phyloP scores from a whole-genome alignment of 2,113 vertebrate species.

The Hippocampus comes region DNA sequence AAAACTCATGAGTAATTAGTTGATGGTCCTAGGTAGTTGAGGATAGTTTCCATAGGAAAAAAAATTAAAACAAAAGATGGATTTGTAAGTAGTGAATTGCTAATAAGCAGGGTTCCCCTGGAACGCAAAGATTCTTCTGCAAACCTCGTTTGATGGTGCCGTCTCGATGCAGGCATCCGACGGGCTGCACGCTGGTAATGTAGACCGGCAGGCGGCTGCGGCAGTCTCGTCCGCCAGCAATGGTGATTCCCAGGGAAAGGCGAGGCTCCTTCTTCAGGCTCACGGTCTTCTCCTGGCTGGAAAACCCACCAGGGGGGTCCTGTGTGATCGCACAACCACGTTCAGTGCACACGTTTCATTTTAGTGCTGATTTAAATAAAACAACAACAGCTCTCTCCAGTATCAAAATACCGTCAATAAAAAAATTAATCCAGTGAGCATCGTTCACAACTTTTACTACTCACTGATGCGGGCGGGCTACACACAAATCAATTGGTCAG shows the following conservation, averaged over 20 bases:
- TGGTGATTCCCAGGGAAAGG: constrained; percentile 88
- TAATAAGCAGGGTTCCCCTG: background rate
- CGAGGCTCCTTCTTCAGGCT: constrained; percentile 86
- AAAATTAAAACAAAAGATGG: background rate
- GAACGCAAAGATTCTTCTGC: background rate
- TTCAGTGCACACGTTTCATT: background rate
- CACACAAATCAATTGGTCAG: too few species aligned
- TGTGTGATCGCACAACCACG: constrained; percentile 33
- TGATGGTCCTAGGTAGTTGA: background rate
- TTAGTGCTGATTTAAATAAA: background rate
- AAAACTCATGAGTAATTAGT: too few species aligned
- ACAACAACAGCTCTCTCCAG: too few species aligned
- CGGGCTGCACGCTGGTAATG: constrained; percentile 88
- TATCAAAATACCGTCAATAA: too few species aligned
- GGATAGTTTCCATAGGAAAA: background rate
- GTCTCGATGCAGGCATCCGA: constrained; percentile 86
- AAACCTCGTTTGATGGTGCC: constrained; percentile 86
- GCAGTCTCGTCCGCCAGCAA: constrained; percentile 85
- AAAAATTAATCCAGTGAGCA: too few species aligned
- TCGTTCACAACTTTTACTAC: too few species aligned
- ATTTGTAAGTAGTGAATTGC: background rate
- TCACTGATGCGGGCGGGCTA: too few species aligned
- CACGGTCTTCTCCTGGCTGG: constrained; percentile 83
- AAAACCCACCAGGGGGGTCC: constrained; percentile 82
- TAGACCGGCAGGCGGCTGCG: constrained; percentile 85